Evolutionary conservation across 2,888 invertebrate genomes (phyloP).

Genomic region (Ryuthela nishihirai): DNA sequence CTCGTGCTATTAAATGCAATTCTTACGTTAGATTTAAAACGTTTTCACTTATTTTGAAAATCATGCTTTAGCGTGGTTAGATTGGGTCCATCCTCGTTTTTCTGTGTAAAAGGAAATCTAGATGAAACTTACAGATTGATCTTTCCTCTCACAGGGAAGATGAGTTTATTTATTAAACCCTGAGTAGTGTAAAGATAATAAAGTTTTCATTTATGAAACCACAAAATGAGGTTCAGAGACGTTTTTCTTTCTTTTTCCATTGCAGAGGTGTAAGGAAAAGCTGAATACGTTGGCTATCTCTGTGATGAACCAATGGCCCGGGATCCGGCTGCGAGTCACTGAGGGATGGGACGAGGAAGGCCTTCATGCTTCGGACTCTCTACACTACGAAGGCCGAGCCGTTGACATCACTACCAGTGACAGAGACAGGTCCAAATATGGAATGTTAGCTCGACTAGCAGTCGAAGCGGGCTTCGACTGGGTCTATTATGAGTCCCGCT

Average conservation of each 20-base stretch:
- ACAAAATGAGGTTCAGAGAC: slow-evolving; percentile 2
- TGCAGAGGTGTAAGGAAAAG: slow-evolving; percentile 89
- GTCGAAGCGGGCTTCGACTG: slow-evolving; percentile 98
- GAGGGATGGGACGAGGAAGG: slow-evolving; percentile 92
- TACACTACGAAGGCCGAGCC: slow-evolving; percentile 95
- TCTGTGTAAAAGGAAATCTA: too few relatives aligned
- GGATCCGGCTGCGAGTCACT: slow-evolving; percentile 84
- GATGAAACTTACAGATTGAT: too few relatives aligned
- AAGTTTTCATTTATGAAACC: too few relatives aligned
- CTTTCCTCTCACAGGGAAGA: too few relatives aligned
- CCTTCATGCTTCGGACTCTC: slow-evolving; percentile 70
- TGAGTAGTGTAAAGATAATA: too few relatives aligned
- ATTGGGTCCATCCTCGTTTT: too few relatives aligned
- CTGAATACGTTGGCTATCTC: slow-evolving; percentile 89
- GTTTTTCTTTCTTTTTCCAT: not conserved
- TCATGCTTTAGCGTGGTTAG: too few relatives aligned
- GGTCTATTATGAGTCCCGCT: slow-evolving; percentile 93
- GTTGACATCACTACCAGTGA: slow-evolving; percentile 95
- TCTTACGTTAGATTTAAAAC: too few relatives aligned
- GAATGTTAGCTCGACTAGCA: slow-evolving; percentile 91
- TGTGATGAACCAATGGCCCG: slow-evolving; percentile 98
- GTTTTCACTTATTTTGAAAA: too few relatives aligned
- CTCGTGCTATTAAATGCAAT: too few relatives aligned
- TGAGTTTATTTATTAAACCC: too few relatives aligned
- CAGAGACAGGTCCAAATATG: slow-evolving; percentile 86